Conservation (phyloP, 2,113 vertebrate species). For the Menura novaehollandiae region DNA sequence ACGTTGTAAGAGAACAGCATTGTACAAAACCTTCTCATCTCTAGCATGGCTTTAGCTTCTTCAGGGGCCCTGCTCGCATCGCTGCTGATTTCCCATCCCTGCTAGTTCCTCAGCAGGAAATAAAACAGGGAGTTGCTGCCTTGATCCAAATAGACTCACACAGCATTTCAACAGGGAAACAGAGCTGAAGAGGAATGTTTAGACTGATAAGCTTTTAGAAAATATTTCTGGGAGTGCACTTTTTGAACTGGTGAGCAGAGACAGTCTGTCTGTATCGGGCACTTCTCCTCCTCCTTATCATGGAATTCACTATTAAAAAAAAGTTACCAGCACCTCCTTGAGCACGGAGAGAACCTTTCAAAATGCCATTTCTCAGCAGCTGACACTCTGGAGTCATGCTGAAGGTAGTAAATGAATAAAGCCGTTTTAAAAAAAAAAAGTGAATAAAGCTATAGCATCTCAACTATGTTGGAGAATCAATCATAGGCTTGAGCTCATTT, state of each 20-base stretch:
- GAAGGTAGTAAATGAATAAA: conserved; percentile 60
- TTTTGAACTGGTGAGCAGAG: conserved; percentile 64
- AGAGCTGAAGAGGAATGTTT: conserved; percentile 55
- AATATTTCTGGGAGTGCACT: conserved; percentile 69
- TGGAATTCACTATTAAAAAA: conserved; percentile 41
- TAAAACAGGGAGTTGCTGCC: conserved; percentile 13
- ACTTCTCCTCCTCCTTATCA: conserved; percentile 64
- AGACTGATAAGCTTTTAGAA: conserved; percentile 58
- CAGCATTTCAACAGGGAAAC: conserved; percentile 33
- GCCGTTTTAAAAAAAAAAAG: background rate
- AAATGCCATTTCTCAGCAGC: conserved; percentile 45
- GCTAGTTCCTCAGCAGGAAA: conserved; percentile 35
- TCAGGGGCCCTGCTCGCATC: background rate
- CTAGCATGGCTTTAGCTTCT: background rate
- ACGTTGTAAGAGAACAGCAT: background rate
- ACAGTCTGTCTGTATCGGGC: conserved; percentile 58
- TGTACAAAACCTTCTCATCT: background rate
- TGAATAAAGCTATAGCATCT: conserved; percentile 42
- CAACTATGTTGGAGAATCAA: conserved; percentile 55
- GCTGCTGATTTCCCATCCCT: background rate
- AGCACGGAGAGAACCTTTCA: conserved; percentile 60
- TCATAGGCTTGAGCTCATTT: conserved; percentile 46
- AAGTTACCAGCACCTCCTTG: background rate
- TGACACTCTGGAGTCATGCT: background rate
- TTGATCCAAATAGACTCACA: background rate